These are phyloP conservation scores for Pseudorhombus dupliciocellatus DNA, from an alignment of 2,113 vertebrate genomes.

Conservation along the genomic window DNA sequence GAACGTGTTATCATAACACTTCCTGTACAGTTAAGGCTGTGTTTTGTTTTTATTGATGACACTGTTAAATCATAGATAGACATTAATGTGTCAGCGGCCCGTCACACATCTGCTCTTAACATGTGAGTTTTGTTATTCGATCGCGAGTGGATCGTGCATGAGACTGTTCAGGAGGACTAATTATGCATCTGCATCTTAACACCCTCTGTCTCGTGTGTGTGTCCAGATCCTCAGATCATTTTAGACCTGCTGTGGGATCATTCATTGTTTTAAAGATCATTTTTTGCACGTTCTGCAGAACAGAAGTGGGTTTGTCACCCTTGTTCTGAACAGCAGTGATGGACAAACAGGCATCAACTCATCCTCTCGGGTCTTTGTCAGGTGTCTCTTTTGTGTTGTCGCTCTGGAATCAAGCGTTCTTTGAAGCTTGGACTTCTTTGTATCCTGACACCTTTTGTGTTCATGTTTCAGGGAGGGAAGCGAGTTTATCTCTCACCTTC, in stretches of 20 bases:
- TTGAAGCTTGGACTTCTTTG: conserved; percentile 41
- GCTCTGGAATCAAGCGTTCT: conserved; percentile 17
- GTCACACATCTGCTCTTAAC: too few species aligned
- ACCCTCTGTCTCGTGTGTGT: conserved; percentile 33
- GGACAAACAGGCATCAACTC: conserved; percentile 10
- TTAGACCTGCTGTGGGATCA: too few species aligned
- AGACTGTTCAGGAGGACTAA: too few species aligned
- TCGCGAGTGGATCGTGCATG: too few species aligned
- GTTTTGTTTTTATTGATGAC: too few species aligned
- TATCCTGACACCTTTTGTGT: conserved; percentile 49
- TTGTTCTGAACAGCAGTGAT: not conserved
- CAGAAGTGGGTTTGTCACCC: not conserved
- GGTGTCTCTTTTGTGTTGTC: conserved; percentile 40
- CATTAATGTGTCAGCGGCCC: too few species aligned
- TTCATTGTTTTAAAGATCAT: not conserved
- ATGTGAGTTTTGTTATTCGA: too few species aligned
- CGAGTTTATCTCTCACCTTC: conserved; percentile 27
- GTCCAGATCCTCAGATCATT: too few species aligned
- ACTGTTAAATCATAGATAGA: too few species aligned
- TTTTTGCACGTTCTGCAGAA: not conserved
- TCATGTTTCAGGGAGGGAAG: conserved; percentile 24
- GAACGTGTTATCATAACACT: not conserved
- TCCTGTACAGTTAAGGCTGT: not conserved
- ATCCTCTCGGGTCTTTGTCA: conserved; percentile 30
- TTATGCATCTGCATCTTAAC: conserved; percentile 40